Percentiles rank a stretch among this genome's conserved stretches.
These are phyloP conservation scores for Carettochelys insculpta DNA, from an alignment of 2,113 vertebrate species.

Conservation along the genomic window DNA sequence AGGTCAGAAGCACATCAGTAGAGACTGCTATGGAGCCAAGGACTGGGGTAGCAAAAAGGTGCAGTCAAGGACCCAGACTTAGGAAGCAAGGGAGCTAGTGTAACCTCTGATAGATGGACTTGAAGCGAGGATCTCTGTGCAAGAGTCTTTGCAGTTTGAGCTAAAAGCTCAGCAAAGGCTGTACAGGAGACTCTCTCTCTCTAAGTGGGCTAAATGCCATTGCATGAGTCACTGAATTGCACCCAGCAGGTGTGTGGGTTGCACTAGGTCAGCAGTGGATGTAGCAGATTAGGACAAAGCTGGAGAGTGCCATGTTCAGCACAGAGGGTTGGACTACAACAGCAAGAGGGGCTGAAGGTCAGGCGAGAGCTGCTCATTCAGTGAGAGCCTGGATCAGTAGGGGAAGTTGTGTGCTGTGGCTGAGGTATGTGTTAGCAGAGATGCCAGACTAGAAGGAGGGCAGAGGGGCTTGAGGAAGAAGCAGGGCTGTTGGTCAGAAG, in stretches of 20 bases:
- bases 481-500: neutral
- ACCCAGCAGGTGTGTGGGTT: too few relatives aligned
- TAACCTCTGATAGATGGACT: too few relatives aligned
- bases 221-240: too few relatives aligned
- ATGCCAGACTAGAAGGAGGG: neutral
- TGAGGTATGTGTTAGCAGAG: neutral
- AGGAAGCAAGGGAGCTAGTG: too few relatives aligned
- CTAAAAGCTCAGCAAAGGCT: too few relatives aligned
- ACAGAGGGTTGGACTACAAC: neutral
- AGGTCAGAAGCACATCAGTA: rapidly evolving
- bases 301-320: too few relatives aligned
- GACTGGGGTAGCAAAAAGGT: neutral
- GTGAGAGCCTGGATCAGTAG: neutral
- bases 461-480: neutral
- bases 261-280: too few relatives aligned
- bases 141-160: too few relatives aligned
- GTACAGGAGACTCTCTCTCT: too few relatives aligned
- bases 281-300: neutral
- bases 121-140: too few relatives aligned
- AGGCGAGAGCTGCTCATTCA: neutral
- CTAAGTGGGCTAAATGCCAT: too few relatives aligned
- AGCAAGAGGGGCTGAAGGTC: neutral
- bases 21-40: neutral
- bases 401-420: neutral
- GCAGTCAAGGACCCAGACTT: neutral